phyloP scores from a whole-genome alignment of 2,888 invertebrate genomes.

The Frankliniella fusca region DNA sequence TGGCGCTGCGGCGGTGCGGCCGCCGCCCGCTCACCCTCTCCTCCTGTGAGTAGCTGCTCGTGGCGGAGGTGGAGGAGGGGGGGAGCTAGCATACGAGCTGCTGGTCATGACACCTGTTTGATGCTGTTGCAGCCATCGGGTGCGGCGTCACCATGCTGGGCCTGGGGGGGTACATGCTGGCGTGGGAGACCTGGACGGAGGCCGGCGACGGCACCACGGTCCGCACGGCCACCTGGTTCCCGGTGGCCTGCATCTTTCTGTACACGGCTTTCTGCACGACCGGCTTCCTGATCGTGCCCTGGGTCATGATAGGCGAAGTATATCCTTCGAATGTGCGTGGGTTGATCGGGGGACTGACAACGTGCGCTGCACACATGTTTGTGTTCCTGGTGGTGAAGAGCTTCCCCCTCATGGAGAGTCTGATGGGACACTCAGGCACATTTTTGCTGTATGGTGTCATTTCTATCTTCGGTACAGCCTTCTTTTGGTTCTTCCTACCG shows the following conservation, averaged over 20 bases:
- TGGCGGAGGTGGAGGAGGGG: no score
- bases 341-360: constrained; percentile 62
- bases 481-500: constrained; percentile 62
- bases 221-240: constrained; percentile 57
- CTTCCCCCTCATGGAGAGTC: constrained; percentile 54
- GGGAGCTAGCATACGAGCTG: no score
- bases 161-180: constrained; percentile 59
- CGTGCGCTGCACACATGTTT: constrained; percentile 60
- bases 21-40: constrained; percentile 61
- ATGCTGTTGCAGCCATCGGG: constrained; percentile 46
- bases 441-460: constrained; percentile 60
- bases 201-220: constrained; percentile 43
- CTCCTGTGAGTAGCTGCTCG: constrained; percentile 55
- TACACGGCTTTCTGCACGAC: constrained; percentile 61
- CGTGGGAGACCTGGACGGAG: constrained; percentile 52
- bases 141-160: constrained; percentile 62
- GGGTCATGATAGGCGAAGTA: constrained; percentile 72
- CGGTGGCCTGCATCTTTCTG: constrained; percentile 57
- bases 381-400: constrained; percentile 66
- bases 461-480: constrained; percentile 56
- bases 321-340: constrained; percentile 67
- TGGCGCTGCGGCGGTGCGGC: constrained; percentile 58
- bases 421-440: constrained; percentile 56
- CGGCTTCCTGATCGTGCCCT: constrained; percentile 64
- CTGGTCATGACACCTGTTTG: not conserved